A percentile compares a stretch with the other conserved stretches of the same genome.
Conservation (phyloP, 2,797 vertebrate species). For the Sebastes vulpes region DNA sequence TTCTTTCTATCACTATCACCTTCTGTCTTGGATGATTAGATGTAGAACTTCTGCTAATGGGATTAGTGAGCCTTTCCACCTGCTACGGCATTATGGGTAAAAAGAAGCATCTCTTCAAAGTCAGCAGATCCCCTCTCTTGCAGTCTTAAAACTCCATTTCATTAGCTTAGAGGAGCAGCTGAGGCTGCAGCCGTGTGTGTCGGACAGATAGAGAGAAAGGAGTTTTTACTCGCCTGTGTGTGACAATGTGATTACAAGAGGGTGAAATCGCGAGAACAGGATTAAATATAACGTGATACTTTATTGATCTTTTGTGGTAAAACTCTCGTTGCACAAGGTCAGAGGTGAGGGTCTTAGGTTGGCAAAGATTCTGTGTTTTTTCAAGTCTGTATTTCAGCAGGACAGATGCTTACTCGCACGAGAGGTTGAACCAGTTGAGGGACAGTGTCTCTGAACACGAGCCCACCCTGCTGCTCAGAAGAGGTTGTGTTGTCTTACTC, state of each 20-base stretch:
- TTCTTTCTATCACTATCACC: slow-evolving; percentile 28
- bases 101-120: slow-evolving; percentile 54
- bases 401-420: slow-evolving; percentile 4
- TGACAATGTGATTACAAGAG: slow-evolving; percentile 30
- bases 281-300: slow-evolving; percentile 11
- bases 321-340: slow-evolving; percentile 6
- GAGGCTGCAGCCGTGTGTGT: slow-evolving; percentile 7
- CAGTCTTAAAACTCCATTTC: slow-evolving; percentile 66
- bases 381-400: slow-evolving; percentile 25
- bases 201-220: slow-evolving; percentile 9
- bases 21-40: slow-evolving; percentile 56
- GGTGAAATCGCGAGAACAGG: background rate
- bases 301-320: slow-evolving; percentile 4
- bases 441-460: slow-evolving; percentile 27
- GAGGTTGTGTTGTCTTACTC: slow-evolving; percentile 44
- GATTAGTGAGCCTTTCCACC: slow-evolving; percentile 67
- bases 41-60: slow-evolving; percentile 61
- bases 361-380: slow-evolving; percentile 13
- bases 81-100: slow-evolving; percentile 51
- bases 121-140: slow-evolving; percentile 51
- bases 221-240: slow-evolving; percentile 4
- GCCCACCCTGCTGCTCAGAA: slow-evolving; percentile 47
- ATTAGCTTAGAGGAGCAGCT: slow-evolving; percentile 64
- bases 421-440: slow-evolving; percentile 13
- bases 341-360: background rate